phyloP scores from a whole-genome alignment of 2,888 invertebrate genomes.

The Tiliacea citrago region DNA sequence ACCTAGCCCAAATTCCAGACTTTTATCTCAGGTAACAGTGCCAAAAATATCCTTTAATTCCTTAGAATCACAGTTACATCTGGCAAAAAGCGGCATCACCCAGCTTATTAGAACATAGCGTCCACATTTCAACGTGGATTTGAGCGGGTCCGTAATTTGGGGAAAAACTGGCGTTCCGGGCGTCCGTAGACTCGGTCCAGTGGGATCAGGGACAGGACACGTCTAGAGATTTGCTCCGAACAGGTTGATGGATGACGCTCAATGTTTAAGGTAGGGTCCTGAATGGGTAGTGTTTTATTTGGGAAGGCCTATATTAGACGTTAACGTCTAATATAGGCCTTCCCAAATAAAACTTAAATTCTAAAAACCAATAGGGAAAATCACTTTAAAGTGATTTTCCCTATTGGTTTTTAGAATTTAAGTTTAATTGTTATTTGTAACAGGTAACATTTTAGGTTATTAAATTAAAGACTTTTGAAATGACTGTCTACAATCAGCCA shows the following conservation, averaged over 20 bases:
- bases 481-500: no score
- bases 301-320: slow-evolving; percentile 3
- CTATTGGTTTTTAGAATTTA: no score
- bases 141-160: slow-evolving; percentile 64
- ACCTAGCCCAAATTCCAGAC: slow-evolving; percentile 18
- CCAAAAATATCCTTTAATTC: slow-evolving; percentile 47
- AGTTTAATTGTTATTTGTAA: no score
- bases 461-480: no score
- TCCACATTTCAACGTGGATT: slow-evolving; percentile 69
- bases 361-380: no score
- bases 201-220: slow-evolving; percentile 66
- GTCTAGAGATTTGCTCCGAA: slow-evolving; percentile 71
- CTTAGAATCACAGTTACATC: slow-evolving; percentile 38
- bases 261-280: slow-evolving; percentile 41
- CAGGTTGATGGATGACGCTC: slow-evolving; percentile 75
- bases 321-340: no score
- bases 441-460: no score
- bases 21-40: slow-evolving; percentile 22
- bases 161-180: slow-evolving; percentile 55
- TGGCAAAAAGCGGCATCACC: slow-evolving; percentile 48
- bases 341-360: no score
- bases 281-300: slow-evolving; percentile 20
- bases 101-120: slow-evolving; percentile 55
- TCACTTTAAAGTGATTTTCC: no score
- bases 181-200: slow-evolving; percentile 50